Conservation (phyloP, 2,113 vertebrate species). For the Diphyllodes magnificus region DNA sequence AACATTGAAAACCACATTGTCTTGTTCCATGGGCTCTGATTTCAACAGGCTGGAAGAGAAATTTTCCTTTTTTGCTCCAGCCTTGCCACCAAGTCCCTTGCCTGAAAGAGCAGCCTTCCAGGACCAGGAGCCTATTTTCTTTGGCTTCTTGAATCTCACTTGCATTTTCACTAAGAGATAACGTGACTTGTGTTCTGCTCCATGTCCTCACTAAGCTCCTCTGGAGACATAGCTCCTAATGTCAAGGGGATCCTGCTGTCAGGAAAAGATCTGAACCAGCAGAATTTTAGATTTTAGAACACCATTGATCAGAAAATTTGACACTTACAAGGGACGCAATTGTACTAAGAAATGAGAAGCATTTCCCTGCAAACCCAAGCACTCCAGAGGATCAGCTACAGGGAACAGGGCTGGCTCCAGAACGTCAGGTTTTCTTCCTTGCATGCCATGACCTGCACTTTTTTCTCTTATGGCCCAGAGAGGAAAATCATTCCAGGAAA, state of each 20-base stretch:
- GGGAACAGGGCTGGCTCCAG: not conserved
- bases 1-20: not conserved
- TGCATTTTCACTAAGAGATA: not conserved
- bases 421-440: not conserved
- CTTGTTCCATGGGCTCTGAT: not conserved
- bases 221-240: rapidly evolving
- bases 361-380: not conserved
- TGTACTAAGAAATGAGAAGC: not conserved
- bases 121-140: not conserved
- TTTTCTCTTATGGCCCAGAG: not conserved
- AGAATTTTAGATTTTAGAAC: not conserved
- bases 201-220: rapidly evolving
- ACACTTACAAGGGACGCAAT: not conserved
- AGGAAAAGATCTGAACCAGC: not conserved
- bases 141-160: not conserved
- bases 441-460: not conserved
- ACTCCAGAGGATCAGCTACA: not conserved
- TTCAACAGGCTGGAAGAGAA: not conserved
- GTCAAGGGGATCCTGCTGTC: not conserved
- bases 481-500: not conserved
- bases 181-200: not conserved
- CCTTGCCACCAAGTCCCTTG: not conserved
- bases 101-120: not conserved
- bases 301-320: not conserved
- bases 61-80: not conserved